These are phyloP conservation scores for Ischnus inquisitorius DNA, from an alignment of 2,888 invertebrate species.

Conservation along the genomic window DNA sequence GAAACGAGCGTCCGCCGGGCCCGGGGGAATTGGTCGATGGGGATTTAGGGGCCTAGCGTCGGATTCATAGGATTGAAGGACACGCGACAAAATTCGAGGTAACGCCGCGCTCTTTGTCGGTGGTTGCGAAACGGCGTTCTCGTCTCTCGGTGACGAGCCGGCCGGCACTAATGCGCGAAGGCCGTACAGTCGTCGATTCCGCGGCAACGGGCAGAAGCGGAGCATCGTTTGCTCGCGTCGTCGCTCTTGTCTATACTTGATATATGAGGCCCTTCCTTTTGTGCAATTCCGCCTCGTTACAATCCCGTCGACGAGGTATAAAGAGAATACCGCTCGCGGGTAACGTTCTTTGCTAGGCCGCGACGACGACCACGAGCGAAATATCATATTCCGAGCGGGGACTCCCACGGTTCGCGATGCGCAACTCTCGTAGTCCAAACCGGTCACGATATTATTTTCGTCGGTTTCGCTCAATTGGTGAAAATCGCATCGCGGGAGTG, in stretches of 20 bases:
- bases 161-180: slow-evolving; percentile 56
- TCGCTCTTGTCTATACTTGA: slow-evolving; percentile 81
- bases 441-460: slow-evolving; percentile 51
- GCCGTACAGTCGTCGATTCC: slow-evolving; percentile 36
- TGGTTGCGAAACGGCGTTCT: slow-evolving; percentile 66
- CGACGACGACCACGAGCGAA: slow-evolving; percentile 65
- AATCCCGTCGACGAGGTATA: slow-evolving; percentile 74
- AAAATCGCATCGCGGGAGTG: slow-evolving; percentile 55
- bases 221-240: slow-evolving; percentile 68
- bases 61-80: slow-evolving; percentile 67
- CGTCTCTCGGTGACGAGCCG: slow-evolving; percentile 42
- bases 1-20: not conserved
- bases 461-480: slow-evolving; percentile 59
- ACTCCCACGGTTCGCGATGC: slow-evolving; percentile 65
- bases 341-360: slow-evolving; percentile 60
- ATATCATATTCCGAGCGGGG: slow-evolving; percentile 63
- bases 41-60: not conserved
- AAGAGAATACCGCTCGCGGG: slow-evolving; percentile 72
- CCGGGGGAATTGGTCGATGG: not conserved
- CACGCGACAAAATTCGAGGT: slow-evolving; percentile 73
- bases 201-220: slow-evolving; percentile 33
- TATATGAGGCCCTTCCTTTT: slow-evolving; percentile 79
- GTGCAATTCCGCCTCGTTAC: slow-evolving; percentile 82
- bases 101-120: slow-evolving; percentile 70
- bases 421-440: slow-evolving; percentile 71